Percentiles rank a stretch among this genome's conserved stretches.
Evolutionary conservation across 2,113 vertebrate species (phyloP).

Genomic region (Astur gentilis): DNA sequence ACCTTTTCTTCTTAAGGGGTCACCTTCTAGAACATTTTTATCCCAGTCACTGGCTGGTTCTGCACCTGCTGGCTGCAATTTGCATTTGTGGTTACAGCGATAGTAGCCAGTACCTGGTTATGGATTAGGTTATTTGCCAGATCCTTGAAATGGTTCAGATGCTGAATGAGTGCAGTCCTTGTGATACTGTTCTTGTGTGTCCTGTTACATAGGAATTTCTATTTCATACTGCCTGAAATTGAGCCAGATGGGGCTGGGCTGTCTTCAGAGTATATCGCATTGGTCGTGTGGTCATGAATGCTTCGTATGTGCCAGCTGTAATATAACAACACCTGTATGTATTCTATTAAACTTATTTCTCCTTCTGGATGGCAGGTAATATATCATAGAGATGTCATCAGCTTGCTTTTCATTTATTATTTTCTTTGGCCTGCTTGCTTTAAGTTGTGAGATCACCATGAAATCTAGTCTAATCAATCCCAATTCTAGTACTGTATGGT

Average conservation of each 20-base stretch:
- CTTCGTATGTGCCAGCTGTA: background rate
- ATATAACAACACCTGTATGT: background rate
- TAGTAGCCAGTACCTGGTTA: background rate
- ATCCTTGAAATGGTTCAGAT: background rate
- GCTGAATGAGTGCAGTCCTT: background rate
- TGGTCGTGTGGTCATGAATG: background rate
- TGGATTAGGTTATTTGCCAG: background rate
- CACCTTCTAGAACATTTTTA: background rate
- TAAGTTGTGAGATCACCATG: background rate
- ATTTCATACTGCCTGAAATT: background rate
- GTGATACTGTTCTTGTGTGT: background rate
- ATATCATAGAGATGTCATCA: background rate
- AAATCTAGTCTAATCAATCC: background rate
- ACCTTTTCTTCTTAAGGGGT: background rate
- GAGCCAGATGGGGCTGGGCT: background rate
- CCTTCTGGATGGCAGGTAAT: background rate
- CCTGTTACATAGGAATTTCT: background rate
- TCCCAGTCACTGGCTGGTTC: background rate
- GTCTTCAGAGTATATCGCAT: background rate
- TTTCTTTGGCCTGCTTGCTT: background rate
- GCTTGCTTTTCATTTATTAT: background rate
- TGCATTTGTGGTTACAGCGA: background rate
- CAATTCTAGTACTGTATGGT: background rate
- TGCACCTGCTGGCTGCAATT: background rate
- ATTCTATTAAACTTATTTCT: background rate